Percentiles rank a stretch among this genome's conserved stretches.
Evolutionary conservation across 2,113 vertebrate species (phyloP).

Genomic region (Propithecus coquereli): DNA sequence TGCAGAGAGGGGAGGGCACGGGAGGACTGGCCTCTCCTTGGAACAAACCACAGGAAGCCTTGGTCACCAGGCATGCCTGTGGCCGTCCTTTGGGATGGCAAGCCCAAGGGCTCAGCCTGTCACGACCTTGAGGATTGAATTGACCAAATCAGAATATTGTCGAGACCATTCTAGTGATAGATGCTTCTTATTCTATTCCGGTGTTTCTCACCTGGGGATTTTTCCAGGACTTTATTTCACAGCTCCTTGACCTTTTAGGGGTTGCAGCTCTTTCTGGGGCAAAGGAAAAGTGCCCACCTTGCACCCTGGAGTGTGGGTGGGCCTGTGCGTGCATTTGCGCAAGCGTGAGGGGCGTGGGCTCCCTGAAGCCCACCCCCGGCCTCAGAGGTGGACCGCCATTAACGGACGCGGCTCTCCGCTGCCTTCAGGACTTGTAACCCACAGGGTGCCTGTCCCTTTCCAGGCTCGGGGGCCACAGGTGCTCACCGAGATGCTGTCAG

Average conservation of each 20-base stretch:
- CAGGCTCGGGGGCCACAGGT: not conserved
- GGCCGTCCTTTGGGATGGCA: not conserved
- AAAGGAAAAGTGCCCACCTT: too few relatives aligned
- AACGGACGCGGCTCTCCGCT: accelerated
- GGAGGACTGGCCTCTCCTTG: not conserved
- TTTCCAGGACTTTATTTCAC: not conserved
- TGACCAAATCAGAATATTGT: too few relatives aligned
- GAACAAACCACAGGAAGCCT: not conserved
- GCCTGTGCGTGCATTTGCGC: not conserved
- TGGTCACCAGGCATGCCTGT: not conserved
- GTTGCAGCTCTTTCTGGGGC: too few relatives aligned
- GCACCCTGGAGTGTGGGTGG: too few relatives aligned
- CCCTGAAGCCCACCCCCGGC: not conserved
- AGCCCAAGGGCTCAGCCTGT: not conserved
- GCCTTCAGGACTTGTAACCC: not conserved
- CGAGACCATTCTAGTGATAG: accelerated
- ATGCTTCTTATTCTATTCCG: not conserved
- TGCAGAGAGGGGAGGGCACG: accelerated
- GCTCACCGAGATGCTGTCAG: too few relatives aligned
- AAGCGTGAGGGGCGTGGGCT: too few relatives aligned
- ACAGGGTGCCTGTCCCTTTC: accelerated
- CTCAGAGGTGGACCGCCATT: not conserved
- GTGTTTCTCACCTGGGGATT: not conserved
- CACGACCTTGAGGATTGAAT: not conserved
- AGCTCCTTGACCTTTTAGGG: not conserved